phyloP scores from a whole-genome alignment of 2,113 vertebrate genomes.

The Percina caprodes region DNA sequence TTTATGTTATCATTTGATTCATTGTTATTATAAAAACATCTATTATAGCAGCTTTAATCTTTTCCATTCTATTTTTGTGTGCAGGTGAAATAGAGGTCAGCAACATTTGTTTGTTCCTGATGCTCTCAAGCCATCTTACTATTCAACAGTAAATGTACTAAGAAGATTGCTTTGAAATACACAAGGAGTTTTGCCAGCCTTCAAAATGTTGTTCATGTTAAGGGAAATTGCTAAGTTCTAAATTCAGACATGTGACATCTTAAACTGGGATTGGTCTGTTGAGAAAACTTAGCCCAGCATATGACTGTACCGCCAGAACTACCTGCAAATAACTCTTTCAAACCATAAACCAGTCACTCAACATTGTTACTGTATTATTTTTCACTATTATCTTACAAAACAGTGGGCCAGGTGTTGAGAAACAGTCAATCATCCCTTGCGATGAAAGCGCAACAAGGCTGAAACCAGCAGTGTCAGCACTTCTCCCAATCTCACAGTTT shows the following conservation, averaged over 20 bases:
- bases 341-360: slow-evolving; percentile 38
- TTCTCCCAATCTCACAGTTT: slow-evolving; percentile 62
- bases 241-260: slow-evolving; percentile 42
- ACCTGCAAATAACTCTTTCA: slow-evolving; percentile 39
- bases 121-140: neutral
- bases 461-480: slow-evolving; percentile 62
- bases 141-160: slow-evolving; percentile 18
- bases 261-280: slow-evolving; percentile 31
- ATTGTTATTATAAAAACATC: neutral
- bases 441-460: slow-evolving; percentile 43
- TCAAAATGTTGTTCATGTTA: slow-evolving; percentile 22
- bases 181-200: slow-evolving; percentile 17
- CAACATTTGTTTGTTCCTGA: slow-evolving; percentile 13
- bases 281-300: slow-evolving; percentile 18
- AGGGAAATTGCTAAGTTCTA: slow-evolving; percentile 29
- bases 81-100: slow-evolving; percentile 23
- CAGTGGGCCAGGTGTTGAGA: slow-evolving; percentile 62
- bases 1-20: neutral
- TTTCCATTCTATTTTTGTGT: neutral
- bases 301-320: slow-evolving; percentile 14
- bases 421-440: slow-evolving; percentile 65
- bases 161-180: slow-evolving; percentile 12
- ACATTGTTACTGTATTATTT: slow-evolving; percentile 50
- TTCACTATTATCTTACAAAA: slow-evolving; percentile 61
- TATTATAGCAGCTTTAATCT: neutral